Percentiles rank a stretch among this genome's conserved stretches.
Conservation (phyloP, 2,797 vertebrate genomes). For the Sciurus vulgaris region DNA sequence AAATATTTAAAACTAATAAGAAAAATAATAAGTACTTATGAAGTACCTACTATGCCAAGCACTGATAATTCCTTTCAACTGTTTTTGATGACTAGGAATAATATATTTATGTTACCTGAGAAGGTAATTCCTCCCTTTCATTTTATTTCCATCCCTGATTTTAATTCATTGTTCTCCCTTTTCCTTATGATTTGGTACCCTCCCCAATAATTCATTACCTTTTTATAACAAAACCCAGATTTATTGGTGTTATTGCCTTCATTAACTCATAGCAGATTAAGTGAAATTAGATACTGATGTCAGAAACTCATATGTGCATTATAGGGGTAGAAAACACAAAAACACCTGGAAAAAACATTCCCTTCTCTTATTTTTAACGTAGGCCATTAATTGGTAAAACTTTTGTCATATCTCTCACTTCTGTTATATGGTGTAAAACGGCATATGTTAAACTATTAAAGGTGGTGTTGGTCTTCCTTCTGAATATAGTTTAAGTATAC, state of each 20-base stretch:
- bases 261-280: neutral
- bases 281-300: neutral
- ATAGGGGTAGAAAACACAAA: neutral
- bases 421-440: neutral
- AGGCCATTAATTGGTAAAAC: neutral
- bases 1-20: constrained; percentile 71
- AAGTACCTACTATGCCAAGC: constrained; percentile 30
- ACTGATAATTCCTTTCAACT: constrained; percentile 50
- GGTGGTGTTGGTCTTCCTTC: neutral
- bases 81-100: constrained; percentile 46
- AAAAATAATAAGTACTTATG: constrained; percentile 50
- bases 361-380: neutral
- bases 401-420: neutral
- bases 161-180: neutral
- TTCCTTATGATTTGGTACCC: neutral
- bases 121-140: neutral
- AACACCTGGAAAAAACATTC: neutral
- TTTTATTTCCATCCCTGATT: neutral
- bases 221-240: neutral
- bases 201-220: neutral
- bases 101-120: neutral
- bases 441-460: neutral
- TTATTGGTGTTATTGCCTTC: neutral
- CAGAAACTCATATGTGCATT: neutral
- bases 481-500: neutral